These are phyloP conservation scores for Fragum whitleyi DNA, from an alignment of 2,888 invertebrate genomes.

Conservation along the genomic window DNA sequence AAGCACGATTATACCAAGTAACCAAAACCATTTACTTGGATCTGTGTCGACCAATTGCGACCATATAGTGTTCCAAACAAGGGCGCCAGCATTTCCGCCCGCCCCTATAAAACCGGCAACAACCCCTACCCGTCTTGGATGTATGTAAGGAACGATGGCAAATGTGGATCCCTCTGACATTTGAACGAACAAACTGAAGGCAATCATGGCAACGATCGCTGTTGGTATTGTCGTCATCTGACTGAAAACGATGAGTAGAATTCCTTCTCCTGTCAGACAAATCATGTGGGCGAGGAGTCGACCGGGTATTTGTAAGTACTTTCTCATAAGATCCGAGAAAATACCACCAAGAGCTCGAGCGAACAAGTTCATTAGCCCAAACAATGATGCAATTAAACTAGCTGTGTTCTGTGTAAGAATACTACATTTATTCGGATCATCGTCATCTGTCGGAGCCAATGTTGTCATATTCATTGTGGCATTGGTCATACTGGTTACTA, in stretches of 20 bases:
- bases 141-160: slow-evolving; percentile 21
- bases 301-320: slow-evolving; percentile 38
- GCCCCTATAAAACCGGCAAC: slow-evolving; percentile 58
- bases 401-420: slow-evolving; percentile 48
- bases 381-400: slow-evolving; percentile 55
- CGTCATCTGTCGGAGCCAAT: background rate
- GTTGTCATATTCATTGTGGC: slow-evolving; percentile 15
- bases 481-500: slow-evolving; percentile 15
- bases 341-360: slow-evolving; percentile 53
- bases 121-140: slow-evolving; percentile 42
- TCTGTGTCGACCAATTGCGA: slow-evolving; percentile 39
- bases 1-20: slow-evolving; percentile 43
- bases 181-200: slow-evolving; percentile 45
- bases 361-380: slow-evolving; percentile 55
- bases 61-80: slow-evolving; percentile 58
- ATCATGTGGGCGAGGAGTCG: slow-evolving; percentile 50
- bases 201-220: slow-evolving; percentile 45
- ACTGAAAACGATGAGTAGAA: slow-evolving; percentile 56
- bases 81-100: slow-evolving; percentile 53
- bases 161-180: slow-evolving; percentile 55
- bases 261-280: slow-evolving; percentile 46
- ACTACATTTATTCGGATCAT: slow-evolving; percentile 31
- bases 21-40: slow-evolving; percentile 53
- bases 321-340: slow-evolving; percentile 33
- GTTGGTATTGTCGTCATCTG: slow-evolving; percentile 32